These are phyloP conservation scores for Zaprionus lineosus DNA, from an alignment of 2,888 invertebrate genomes.

Conservation along the genomic window DNA sequence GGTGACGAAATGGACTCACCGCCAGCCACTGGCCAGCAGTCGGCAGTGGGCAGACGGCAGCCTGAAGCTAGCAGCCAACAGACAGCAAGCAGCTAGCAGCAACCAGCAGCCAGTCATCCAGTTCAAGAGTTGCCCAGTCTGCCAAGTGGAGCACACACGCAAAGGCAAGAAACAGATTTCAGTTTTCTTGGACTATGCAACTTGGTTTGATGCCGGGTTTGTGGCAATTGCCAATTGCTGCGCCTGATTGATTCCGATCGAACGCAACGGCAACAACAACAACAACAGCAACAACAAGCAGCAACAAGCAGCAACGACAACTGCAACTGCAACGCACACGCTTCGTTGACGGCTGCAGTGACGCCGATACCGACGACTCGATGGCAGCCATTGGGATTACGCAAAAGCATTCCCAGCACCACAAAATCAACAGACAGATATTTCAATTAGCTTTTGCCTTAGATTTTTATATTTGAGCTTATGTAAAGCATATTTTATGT, in stretches of 20 bases:
- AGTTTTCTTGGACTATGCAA: constrained; percentile 30
- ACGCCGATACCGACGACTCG: constrained; percentile 18
- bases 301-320: not conserved
- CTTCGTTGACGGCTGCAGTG: constrained; percentile 32
- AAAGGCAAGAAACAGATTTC: constrained; percentile 25
- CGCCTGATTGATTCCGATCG: constrained; percentile 77
- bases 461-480: constrained; percentile 22
- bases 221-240: constrained; percentile 50
- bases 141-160: constrained; percentile 59
- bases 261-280: constrained; percentile 47
- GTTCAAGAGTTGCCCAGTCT: not conserved
- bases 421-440: constrained; percentile 48
- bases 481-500: constrained; percentile 30
- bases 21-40: constrained; percentile 1
- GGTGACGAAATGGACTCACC: constrained; percentile 64
- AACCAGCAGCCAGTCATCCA: constrained; percentile 9
- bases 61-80: too few species aligned
- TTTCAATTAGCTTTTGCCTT: constrained; percentile 67
- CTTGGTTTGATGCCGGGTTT: constrained; percentile 41
- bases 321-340: constrained; percentile 31
- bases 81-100: not conserved
- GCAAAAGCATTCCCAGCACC: constrained; percentile 57
- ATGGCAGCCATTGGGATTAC: constrained; percentile 44
- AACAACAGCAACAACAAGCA: constrained; percentile 12
- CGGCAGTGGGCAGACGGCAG: too few species aligned